Evolutionary conservation across 1,140 invertebrate species (phyloP).

Genomic region (Orius insidiosus): DNA sequence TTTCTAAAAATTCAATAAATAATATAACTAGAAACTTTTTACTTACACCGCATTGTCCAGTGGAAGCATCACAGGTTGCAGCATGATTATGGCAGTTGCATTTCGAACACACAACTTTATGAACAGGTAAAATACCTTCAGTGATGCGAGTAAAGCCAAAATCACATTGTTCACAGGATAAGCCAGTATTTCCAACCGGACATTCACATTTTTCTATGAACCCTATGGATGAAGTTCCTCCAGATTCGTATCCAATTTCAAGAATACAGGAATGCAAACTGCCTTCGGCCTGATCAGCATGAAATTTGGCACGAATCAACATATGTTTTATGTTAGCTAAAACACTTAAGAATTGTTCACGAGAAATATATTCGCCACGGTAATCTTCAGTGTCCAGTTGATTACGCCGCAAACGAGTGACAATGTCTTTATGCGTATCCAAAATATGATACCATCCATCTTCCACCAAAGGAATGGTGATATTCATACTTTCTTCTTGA

Average conservation of each 20-base stretch:
- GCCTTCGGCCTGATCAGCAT: conserved; percentile 84
- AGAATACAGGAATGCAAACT: conserved; percentile 18
- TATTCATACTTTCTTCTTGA: conserved; percentile 34
- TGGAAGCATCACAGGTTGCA: conserved; percentile 56
- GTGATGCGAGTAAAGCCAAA: conserved; percentile 50
- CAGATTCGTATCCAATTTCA: conserved; percentile 16
- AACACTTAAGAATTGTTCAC: conserved; percentile 65
- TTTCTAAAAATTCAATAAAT: conserved; percentile 25
- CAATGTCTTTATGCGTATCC: conserved; percentile 37
- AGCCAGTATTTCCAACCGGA: conserved; percentile 47
- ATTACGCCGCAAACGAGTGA: conserved; percentile 26
- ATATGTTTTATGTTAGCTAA: conserved; percentile 63
- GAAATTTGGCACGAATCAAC: conserved; percentile 77
- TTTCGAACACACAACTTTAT: conserved; percentile 49
- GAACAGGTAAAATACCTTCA: conserved; percentile 21
- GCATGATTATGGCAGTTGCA: conserved; percentile 85
- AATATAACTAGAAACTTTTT: neutral
- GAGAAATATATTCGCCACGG: conserved; percentile 41
- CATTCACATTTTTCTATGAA: conserved; percentile 36
- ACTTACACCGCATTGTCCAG: conserved; percentile 59
- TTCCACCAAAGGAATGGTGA: conserved; percentile 48
- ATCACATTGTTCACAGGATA: conserved; percentile 69
- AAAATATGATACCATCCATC: conserved; percentile 55
- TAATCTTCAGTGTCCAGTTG: conserved; percentile 32
- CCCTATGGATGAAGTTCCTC: conserved; percentile 12